Evolutionary conservation across 2,113 vertebrate species (phyloP).

Genomic region (Proteles cristata): DNA sequence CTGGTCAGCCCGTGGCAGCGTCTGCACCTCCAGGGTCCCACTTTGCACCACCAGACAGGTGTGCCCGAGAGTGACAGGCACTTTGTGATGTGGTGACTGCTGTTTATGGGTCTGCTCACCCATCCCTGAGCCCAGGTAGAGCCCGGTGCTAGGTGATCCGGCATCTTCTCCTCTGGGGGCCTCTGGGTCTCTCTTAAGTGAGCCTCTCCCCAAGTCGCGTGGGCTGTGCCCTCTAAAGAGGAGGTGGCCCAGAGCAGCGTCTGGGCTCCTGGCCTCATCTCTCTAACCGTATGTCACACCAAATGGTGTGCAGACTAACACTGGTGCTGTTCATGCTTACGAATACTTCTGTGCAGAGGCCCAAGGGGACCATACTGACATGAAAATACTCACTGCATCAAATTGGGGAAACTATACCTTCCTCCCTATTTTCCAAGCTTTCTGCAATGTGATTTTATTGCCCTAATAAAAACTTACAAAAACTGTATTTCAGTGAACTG

Average conservation of each 20-base stretch:
- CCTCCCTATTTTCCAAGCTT: constrained; percentile 37
- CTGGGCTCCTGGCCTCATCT: not conserved
- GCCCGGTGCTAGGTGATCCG: not conserved
- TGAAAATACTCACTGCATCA: not conserved
- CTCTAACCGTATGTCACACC: not conserved
- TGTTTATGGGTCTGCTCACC: not conserved
- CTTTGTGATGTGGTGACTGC: not conserved
- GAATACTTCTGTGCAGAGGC: not conserved
- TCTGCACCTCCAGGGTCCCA: not conserved
- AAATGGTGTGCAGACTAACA: not conserved
- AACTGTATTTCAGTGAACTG: constrained; percentile 23
- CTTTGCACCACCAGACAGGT: too few species aligned
- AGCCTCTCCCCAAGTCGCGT: not conserved
- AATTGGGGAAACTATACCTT: constrained; percentile 45
- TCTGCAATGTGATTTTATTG: constrained; percentile 64
- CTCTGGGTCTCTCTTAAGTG: not conserved
- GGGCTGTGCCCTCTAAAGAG: not conserved
- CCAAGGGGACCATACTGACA: not conserved
- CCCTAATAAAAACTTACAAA: constrained; percentile 69
- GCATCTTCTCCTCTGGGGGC: not conserved
- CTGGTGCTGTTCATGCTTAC: not conserved
- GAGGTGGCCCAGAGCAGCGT: not conserved
- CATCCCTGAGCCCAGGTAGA: not conserved
- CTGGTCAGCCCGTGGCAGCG: fast-evolving
- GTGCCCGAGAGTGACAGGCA: not conserved